These are phyloP conservation scores for Aleadryas rufinucha DNA, from an alignment of 2,113 vertebrate genomes.

Conservation along the genomic window DNA sequence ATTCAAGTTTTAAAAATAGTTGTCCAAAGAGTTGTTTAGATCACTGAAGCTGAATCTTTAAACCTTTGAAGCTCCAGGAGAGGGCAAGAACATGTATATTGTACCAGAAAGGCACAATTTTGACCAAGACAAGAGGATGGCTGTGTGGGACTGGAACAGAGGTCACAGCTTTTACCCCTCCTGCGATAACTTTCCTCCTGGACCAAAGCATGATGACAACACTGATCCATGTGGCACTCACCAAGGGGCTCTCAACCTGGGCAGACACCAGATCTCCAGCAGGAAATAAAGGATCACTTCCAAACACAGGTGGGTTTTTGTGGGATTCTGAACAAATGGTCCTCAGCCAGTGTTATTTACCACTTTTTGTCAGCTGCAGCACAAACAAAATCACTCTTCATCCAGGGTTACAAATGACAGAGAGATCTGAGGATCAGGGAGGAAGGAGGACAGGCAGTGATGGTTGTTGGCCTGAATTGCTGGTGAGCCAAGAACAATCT, in stretches of 20 bases:
- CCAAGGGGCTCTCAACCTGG: background rate
- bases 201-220: accelerated
- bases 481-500: background rate
- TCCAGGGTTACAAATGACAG: background rate
- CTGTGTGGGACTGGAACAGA: background rate
- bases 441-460: background rate
- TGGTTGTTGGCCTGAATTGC: background rate
- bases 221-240: background rate
- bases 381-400: background rate
- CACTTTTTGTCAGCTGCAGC: background rate
- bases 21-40: background rate
- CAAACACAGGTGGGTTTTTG: background rate
- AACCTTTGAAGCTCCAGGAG: background rate
- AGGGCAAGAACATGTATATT: accelerated
- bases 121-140: background rate
- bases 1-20: background rate
- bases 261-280: background rate
- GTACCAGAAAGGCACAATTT: background rate
- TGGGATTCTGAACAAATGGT: background rate
- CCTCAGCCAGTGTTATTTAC: background rate
- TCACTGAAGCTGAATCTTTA: background rate
- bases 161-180: background rate
- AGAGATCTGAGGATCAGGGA: background rate
- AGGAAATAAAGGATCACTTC: background rate
- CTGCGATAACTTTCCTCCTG: background rate